phyloP scores from a whole-genome alignment of 2,113 vertebrate genomes.

The Corythaeola cristata region DNA sequence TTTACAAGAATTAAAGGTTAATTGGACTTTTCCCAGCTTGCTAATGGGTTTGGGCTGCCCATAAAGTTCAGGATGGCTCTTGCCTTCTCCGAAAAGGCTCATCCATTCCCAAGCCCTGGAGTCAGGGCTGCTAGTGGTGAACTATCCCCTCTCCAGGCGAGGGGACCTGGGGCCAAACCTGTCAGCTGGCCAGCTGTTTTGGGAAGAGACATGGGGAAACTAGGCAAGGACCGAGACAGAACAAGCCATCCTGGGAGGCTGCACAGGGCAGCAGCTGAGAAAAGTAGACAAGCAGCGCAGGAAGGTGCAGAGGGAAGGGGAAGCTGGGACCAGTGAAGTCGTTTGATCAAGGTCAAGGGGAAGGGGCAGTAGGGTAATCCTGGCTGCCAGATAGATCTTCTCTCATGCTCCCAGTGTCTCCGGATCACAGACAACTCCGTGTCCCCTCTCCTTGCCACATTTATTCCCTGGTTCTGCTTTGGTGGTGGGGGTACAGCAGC shows the following conservation, averaged over 20 bases:
- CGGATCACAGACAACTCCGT: accelerated
- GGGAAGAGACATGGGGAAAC: neutral
- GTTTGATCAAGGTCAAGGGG: neutral
- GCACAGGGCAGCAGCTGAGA: neutral
- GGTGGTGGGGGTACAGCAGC: accelerated
- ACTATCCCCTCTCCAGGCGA: neutral
- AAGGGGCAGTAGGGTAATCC: neutral
- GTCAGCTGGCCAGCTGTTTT: neutral
- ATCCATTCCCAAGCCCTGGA: neutral
- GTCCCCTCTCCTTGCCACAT: neutral
- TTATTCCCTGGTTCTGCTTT: neutral
- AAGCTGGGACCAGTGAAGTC: neutral
- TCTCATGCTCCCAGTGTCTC: neutral
- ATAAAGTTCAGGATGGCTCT: neutral
- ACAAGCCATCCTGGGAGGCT: neutral
- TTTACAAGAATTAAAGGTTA: neutral
- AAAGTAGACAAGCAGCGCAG: neutral
- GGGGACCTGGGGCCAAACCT: neutral
- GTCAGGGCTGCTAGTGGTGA: neutral
- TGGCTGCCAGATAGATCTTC: neutral
- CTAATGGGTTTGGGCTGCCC: neutral
- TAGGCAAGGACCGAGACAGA: neutral
- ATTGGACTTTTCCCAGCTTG: neutral
- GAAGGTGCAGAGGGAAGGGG: neutral
- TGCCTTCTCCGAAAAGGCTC: neutral